phyloP scores from a whole-genome alignment of 2,888 invertebrate genomes.

The Toxonevra muliebris region DNA sequence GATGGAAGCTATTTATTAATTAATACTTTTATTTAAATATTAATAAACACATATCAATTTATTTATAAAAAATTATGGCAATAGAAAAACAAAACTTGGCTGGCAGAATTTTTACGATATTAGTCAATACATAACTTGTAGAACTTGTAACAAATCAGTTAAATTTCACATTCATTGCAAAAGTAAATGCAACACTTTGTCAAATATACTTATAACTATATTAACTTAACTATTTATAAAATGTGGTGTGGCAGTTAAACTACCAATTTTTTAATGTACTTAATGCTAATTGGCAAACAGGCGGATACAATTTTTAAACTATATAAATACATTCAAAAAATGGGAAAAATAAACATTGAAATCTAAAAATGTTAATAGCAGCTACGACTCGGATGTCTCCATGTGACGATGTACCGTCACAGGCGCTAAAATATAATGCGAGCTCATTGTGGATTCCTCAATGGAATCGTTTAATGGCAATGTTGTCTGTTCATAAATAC shows the following conservation, averaged over 20 bases:
- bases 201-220: background rate
- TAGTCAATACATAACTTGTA: background rate
- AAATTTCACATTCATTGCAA: background rate
- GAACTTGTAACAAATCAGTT: background rate
- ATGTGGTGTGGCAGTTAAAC: slow-evolving; percentile 46
- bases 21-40: slow-evolving; percentile 1
- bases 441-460: slow-evolving; percentile 34
- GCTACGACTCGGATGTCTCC: slow-evolving; percentile 73
- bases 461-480: slow-evolving; percentile 46
- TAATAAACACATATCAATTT: slow-evolving; percentile 1
- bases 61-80: background rate
- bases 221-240: background rate
- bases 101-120: slow-evolving; percentile 6
- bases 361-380: slow-evolving; percentile 26
- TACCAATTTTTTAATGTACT: slow-evolving; percentile 33
- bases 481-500: slow-evolving; percentile 56
- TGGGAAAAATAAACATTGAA: background rate
- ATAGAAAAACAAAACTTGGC: slow-evolving; percentile 15
- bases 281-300: slow-evolving; percentile 53
- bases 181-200: slow-evolving; percentile 8
- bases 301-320: slow-evolving; percentile 40
- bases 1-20: background rate
- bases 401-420: slow-evolving; percentile 89
- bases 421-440: slow-evolving; percentile 79
- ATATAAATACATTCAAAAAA: slow-evolving; percentile 16